A percentile compares a stretch with the other conserved stretches of the same genome.
phyloP scores from a whole-genome alignment of 2,888 invertebrate genomes.

The Osmoderma eremita region DNA sequence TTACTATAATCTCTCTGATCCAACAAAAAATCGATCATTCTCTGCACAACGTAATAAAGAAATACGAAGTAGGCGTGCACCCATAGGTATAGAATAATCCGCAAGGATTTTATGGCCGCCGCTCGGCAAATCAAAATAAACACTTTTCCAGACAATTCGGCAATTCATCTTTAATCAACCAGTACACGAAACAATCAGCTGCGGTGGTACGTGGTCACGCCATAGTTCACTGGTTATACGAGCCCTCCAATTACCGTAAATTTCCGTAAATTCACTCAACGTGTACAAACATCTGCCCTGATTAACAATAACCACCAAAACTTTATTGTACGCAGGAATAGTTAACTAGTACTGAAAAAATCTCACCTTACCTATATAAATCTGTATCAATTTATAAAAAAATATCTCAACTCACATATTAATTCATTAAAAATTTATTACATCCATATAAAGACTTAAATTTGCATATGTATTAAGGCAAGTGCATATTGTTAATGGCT shows the following conservation, averaged over 20 bases:
- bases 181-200: slow-evolving; percentile 52
- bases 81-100: background rate
- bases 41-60: slow-evolving; percentile 6
- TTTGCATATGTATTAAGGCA: too few species aligned
- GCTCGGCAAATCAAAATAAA: slow-evolving; percentile 44
- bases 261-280: slow-evolving; percentile 48
- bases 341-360: too few species aligned
- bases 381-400: too few species aligned
- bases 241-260: slow-evolving; percentile 42
- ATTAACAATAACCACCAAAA: slow-evolving; percentile 12
- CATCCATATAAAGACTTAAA: too few species aligned
- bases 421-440: too few species aligned
- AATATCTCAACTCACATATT: too few species aligned
- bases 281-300: slow-evolving; percentile 43
- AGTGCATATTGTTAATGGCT: too few species aligned
- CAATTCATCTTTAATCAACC: slow-evolving; percentile 48
- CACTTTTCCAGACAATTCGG: slow-evolving; percentile 44
- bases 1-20: background rate
- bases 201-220: slow-evolving; percentile 56
- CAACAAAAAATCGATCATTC: background rate
- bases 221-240: slow-evolving; percentile 59
- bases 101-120: slow-evolving; percentile 28
- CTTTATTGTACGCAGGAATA: too few species aligned
- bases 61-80: slow-evolving; percentile 9
- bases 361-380: too few species aligned